Conservation (phyloP, 2,113 vertebrate species). For the Atrichornis clamosus region DNA sequence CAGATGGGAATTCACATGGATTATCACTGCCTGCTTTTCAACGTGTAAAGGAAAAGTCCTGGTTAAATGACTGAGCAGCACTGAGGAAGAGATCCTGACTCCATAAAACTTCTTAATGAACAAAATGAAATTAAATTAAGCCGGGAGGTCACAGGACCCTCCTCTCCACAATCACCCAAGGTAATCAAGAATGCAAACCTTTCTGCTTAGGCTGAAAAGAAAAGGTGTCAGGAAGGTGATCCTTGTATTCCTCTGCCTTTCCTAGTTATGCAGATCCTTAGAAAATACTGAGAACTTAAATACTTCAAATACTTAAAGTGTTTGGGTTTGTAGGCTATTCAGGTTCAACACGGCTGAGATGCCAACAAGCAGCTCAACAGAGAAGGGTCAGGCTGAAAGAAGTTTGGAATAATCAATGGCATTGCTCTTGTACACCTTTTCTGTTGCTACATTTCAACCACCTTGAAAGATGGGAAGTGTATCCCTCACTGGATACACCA, state of each 20-base stretch:
- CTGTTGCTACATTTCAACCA: neutral
- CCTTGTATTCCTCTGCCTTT: neutral
- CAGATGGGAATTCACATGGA: neutral
- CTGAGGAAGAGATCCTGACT: neutral
- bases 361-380: neutral
- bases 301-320: neutral
- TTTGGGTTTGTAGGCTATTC: neutral
- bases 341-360: neutral
- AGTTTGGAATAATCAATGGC: neutral
- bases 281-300: neutral
- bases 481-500: neutral
- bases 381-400: neutral
- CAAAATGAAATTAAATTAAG: neutral
- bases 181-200: neutral
- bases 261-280: neutral
- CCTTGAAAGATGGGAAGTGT: neutral
- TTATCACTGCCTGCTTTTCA: neutral
- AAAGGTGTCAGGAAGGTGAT: neutral
- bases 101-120: neutral
- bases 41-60: neutral
- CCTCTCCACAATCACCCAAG: neutral
- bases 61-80: neutral
- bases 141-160: neutral
- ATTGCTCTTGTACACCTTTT: neutral
- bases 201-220: neutral